A percentile compares a stretch with the other conserved stretches of the same genome.
phyloP scores from a whole-genome alignment of 53 echinoderm and acorn worm species.

The Patiria pectinifera region DNA sequence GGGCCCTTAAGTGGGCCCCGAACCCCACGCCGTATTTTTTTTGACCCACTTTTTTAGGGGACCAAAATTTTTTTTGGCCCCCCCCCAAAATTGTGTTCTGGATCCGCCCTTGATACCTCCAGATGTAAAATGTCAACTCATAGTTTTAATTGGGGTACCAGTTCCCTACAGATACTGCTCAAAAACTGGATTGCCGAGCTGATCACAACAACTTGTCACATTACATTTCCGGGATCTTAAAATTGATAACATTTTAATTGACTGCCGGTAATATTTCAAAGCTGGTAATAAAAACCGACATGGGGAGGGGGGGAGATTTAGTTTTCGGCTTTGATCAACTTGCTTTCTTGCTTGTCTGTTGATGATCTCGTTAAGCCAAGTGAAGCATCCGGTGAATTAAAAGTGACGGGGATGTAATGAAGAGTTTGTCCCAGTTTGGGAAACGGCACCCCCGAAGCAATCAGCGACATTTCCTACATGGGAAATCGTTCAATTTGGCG shows the following conservation, averaged over 20 bases:
- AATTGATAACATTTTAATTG: not conserved
- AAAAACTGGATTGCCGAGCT: not conserved
- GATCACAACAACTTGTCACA: conserved; percentile 19
- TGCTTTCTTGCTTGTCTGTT: not conserved
- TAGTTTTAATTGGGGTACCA: not conserved
- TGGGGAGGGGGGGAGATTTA: not conserved
- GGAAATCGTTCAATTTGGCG: conserved; percentile 51
- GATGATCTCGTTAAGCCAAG: conserved; percentile 4
- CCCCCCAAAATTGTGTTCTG: no score
- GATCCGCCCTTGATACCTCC: no score
- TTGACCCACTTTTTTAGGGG: no score
- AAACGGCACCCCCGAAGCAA: conserved; percentile 20
- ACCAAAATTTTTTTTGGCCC: no score
- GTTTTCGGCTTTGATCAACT: not conserved
- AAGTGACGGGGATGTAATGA: conserved; percentile 15
- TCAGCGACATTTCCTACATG: not conserved
- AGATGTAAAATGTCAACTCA: not conserved
- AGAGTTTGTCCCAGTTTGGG: conserved; percentile 17
- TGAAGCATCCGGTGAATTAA: conserved; percentile 9
- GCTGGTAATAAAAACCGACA: not conserved
- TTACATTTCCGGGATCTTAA: not conserved
- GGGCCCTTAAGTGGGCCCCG: no score
- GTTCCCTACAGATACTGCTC: not conserved
- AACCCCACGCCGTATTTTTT: no score
- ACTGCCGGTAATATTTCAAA: not conserved